phyloP scores from a whole-genome alignment of 2,888 invertebrate genomes.

The Drosophila infuscata region DNA sequence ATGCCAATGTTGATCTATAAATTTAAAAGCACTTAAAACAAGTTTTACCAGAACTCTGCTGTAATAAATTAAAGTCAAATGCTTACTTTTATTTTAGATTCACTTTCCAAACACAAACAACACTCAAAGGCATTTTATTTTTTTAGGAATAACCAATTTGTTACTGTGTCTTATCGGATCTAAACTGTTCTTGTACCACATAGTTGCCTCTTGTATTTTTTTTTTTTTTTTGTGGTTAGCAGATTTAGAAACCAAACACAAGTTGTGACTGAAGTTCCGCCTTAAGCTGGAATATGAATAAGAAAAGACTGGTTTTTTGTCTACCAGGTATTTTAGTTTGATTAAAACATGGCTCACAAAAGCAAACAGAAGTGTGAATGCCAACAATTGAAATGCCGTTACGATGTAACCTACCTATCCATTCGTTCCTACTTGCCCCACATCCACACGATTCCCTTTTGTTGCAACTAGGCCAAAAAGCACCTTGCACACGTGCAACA shows the following conservation, averaged over 20 bases:
- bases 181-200: background rate
- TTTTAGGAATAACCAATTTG: background rate
- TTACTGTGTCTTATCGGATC: background rate
- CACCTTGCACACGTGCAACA: conserved; percentile 30
- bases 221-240: background rate
- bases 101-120: fast-evolving
- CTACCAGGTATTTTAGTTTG: conserved; percentile 74
- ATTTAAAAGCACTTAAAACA: background rate
- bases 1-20: background rate
- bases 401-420: conserved; percentile 6
- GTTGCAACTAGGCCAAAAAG: conserved; percentile 62
- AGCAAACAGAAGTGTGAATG: conserved; percentile 46
- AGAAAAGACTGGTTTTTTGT: conserved; percentile 17
- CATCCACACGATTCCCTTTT: conserved; percentile 13
- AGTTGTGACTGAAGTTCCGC: background rate
- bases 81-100: background rate
- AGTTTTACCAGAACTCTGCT: background rate
- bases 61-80: background rate
- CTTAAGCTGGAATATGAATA: conserved; percentile 3
- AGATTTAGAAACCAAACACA: conserved; percentile 19
- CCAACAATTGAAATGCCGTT: conserved; percentile 51
- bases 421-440: background rate
- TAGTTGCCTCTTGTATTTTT: background rate
- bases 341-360: conserved; percentile 69
- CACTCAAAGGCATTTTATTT: background rate